phyloP scores from a whole-genome alignment of 2,888 invertebrate genomes.

The Sympetrum striolatum region DNA sequence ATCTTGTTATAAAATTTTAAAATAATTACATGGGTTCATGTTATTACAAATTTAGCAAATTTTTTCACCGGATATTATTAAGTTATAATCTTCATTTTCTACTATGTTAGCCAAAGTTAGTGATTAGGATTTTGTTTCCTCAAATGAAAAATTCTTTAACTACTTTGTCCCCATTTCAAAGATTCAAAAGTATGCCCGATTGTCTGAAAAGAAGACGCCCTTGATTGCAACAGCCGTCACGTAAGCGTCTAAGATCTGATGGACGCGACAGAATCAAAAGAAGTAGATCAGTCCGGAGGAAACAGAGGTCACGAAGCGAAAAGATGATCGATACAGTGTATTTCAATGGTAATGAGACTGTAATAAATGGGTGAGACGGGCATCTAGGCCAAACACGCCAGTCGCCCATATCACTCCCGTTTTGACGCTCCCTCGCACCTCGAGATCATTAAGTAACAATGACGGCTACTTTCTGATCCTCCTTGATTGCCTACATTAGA shows the following conservation, averaged over 20 bases:
- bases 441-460: no score
- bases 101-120: no score
- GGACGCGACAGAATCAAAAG: not conserved
- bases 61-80: no score
- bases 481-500: no score
- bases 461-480: not conserved
- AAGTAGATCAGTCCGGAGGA: not conserved
- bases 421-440: not conserved
- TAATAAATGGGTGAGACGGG: slow-evolving; percentile 39
- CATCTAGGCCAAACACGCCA: slow-evolving; percentile 14
- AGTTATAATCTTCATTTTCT: no score
- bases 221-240: not conserved
- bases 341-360: slow-evolving; percentile 38
- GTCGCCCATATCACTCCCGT: not conserved
- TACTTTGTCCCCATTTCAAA: no score
- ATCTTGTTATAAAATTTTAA: no score
- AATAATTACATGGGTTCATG: no score
- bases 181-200: no score
- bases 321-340: not conserved
- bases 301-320: not conserved
- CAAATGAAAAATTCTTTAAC: no score
- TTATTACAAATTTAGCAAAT: no score
- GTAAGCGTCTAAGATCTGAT: not conserved
- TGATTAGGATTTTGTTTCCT: no score
- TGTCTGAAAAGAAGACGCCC: not conserved